Conservation (phyloP, 1,140 invertebrate genomes). For the Bombus picipes region DNA sequence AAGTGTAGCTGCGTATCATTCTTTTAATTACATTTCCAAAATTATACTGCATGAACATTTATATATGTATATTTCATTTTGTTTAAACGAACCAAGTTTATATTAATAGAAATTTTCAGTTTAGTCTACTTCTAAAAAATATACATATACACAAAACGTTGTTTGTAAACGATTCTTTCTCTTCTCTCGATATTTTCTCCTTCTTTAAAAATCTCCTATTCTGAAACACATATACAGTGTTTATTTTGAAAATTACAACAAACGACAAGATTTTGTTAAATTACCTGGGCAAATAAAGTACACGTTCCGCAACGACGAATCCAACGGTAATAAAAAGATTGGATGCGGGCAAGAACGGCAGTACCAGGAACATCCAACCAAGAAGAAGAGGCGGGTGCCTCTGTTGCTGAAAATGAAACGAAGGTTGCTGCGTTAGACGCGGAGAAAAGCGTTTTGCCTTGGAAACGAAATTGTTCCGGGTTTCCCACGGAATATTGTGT, state of each 20-base stretch:
- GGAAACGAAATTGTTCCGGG: not conserved
- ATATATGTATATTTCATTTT: too few species aligned
- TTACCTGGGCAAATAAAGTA: slow-evolving; percentile 95
- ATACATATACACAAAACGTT: too few species aligned
- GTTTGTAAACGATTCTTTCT: too few species aligned
- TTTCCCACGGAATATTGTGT: not conserved
- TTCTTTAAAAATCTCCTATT: too few species aligned
- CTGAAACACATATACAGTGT: not conserved
- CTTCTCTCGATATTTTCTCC: too few species aligned
- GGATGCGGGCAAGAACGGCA: slow-evolving; percentile 93
- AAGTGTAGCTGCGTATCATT: too few species aligned
- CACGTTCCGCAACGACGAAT: slow-evolving; percentile 94
- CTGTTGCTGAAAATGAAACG: slow-evolving; percentile 83
- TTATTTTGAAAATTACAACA: not conserved
- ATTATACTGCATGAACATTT: too few species aligned
- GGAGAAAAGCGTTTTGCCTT: slow-evolving; percentile 3
- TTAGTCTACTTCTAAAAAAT: too few species aligned
- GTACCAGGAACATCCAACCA: slow-evolving; percentile 86
- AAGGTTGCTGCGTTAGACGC: slow-evolving; percentile 17
- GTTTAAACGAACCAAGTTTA: too few species aligned
- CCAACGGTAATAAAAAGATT: slow-evolving; percentile 95
- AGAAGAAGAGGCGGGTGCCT: slow-evolving; percentile 85
- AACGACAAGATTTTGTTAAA: not conserved
- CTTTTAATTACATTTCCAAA: too few species aligned
- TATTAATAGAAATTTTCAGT: too few species aligned